A percentile compares a stretch with the other conserved stretches of the same genome.
phyloP scores from a whole-genome alignment of 2,797 vertebrate genomes.

The Carapus acus region DNA sequence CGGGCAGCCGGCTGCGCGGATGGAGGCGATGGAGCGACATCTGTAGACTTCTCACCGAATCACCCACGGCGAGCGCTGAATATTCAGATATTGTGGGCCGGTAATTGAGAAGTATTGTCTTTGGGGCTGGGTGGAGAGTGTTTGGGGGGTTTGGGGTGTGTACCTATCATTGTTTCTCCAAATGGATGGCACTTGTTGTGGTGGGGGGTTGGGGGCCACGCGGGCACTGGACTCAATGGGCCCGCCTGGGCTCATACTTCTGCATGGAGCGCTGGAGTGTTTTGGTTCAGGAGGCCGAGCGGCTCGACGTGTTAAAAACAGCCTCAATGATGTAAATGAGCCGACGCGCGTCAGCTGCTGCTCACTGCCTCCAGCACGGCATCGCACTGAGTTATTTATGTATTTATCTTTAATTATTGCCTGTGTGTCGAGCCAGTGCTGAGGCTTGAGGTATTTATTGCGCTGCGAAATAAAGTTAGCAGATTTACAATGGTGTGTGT shows the following conservation, averaged over 20 bases:
- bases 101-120: slow-evolving; percentile 66
- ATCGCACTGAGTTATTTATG: slow-evolving; percentile 40
- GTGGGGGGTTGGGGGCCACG: slow-evolving; percentile 27
- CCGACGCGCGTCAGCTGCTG: slow-evolving; percentile 38
- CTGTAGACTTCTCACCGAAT: slow-evolving; percentile 73
- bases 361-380: slow-evolving; percentile 32
- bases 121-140: slow-evolving; percentile 27
- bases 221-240: slow-evolving; percentile 57
- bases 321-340: slow-evolving; percentile 65
- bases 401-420: slow-evolving; percentile 29
- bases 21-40: slow-evolving; percentile 47
- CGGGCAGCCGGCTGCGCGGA: slow-evolving; percentile 25
- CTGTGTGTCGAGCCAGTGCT: slow-evolving; percentile 25
- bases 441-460: slow-evolving; percentile 10
- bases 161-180: slow-evolving; percentile 45
- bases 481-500: slow-evolving; percentile 4
- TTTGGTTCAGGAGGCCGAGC: slow-evolving; percentile 37
- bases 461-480: background rate
- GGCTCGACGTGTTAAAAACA: slow-evolving; percentile 56
- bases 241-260: slow-evolving; percentile 48
- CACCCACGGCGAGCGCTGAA: slow-evolving; percentile 48
- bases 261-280: slow-evolving; percentile 52
- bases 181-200: slow-evolving; percentile 59
- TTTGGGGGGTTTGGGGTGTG: slow-evolving; percentile 24
- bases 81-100: slow-evolving; percentile 68